Evolutionary conservation across 2,113 vertebrate genomes (phyloP).

Genomic region (Pyxicephalus adspersus): DNA sequence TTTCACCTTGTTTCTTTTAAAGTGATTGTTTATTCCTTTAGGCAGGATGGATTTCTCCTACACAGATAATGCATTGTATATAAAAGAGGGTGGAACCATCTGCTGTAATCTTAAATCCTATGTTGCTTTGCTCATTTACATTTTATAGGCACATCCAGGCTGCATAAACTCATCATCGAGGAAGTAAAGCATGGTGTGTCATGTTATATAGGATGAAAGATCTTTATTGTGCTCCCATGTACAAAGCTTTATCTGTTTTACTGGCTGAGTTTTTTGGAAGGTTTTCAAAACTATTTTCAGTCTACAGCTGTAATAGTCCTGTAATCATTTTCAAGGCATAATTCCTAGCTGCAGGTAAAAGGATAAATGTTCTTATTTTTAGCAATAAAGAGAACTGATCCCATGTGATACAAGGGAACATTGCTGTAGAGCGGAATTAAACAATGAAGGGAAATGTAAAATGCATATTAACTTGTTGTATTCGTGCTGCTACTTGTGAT

Average conservation of each 20-base stretch:
- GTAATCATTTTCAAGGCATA: too few relatives aligned
- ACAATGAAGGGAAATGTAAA: too few relatives aligned
- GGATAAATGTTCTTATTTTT: too few relatives aligned
- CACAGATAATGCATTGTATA: too few relatives aligned
- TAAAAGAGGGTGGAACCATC: not conserved
- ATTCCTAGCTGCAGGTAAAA: too few relatives aligned
- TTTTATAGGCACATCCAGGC: conserved; percentile 5
- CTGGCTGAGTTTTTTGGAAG: conserved; percentile 26
- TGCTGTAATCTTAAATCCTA: conserved; percentile 6
- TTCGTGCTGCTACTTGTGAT: too few relatives aligned
- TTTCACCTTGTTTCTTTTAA: too few relatives aligned
- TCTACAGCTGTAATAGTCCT: not conserved
- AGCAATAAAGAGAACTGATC: too few relatives aligned
- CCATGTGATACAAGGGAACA: too few relatives aligned
- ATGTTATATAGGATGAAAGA: conserved; percentile 20
- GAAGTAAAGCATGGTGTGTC: conserved; percentile 4
- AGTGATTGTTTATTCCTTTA: not conserved
- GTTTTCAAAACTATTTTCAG: conserved; percentile 14
- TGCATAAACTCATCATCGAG: conserved; percentile 21
- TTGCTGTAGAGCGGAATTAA: too few relatives aligned
- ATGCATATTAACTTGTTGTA: too few relatives aligned
- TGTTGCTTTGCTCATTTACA: conserved; percentile 37
- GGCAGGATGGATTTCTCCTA: not conserved
- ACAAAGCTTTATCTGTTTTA: conserved; percentile 15
- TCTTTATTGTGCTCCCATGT: conserved; percentile 1